phyloP scores from a whole-genome alignment of 2,797 vertebrate species.

The Brachyalestes nurse region DNA sequence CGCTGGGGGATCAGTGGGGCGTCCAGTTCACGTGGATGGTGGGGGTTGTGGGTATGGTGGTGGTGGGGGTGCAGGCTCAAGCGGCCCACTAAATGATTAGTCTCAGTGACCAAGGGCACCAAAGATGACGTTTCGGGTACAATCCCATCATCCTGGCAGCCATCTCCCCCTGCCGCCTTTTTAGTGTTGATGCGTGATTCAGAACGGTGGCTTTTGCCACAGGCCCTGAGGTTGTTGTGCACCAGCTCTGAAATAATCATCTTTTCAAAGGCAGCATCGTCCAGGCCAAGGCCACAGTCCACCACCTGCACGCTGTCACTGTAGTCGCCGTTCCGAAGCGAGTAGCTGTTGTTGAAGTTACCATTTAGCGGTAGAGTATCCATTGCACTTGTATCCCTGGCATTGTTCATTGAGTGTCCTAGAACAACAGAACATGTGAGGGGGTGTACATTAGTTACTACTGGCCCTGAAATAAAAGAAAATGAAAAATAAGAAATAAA shows the following conservation, averaged over 20 bases:
- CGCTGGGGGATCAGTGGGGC: slow-evolving; percentile 97
- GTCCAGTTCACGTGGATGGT: slow-evolving; percentile 88
- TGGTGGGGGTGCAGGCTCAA: slow-evolving; percentile 83
- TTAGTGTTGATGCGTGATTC: slow-evolving; percentile 87
- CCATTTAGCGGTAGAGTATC: slow-evolving; percentile 99
- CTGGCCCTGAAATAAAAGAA: slow-evolving; percentile 4
- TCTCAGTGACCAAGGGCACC: slow-evolving; percentile 83
- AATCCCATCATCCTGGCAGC: slow-evolving; percentile 89
- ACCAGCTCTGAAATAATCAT: slow-evolving; percentile 99
- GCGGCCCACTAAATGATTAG: slow-evolving; percentile 70
- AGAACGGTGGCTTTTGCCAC: slow-evolving; percentile 90
- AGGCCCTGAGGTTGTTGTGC: slow-evolving; percentile 97
- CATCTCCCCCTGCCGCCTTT: slow-evolving; percentile 74
- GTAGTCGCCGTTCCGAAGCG: slow-evolving; percentile 95
- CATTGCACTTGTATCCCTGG: slow-evolving; percentile 99
- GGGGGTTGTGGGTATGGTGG: slow-evolving; percentile 54
- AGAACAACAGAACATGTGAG: slow-evolving; percentile 78
- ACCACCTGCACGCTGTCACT: slow-evolving; percentile 92
- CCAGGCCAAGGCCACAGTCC: slow-evolving; percentile 97
- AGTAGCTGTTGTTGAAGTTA: slow-evolving; percentile 99
- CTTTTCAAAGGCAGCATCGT: slow-evolving; percentile 98
- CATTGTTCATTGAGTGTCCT: slow-evolving; percentile 99
- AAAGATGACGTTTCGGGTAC: slow-evolving; percentile 91
- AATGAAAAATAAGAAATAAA: slow-evolving; percentile 42
- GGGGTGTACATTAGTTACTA: slow-evolving; percentile 67